Evolutionary conservation across 2,797 vertebrate genomes (phyloP), one percentile per base, ranked within the genome.

Genomic region (Acanthopagrus latus): DNA sequence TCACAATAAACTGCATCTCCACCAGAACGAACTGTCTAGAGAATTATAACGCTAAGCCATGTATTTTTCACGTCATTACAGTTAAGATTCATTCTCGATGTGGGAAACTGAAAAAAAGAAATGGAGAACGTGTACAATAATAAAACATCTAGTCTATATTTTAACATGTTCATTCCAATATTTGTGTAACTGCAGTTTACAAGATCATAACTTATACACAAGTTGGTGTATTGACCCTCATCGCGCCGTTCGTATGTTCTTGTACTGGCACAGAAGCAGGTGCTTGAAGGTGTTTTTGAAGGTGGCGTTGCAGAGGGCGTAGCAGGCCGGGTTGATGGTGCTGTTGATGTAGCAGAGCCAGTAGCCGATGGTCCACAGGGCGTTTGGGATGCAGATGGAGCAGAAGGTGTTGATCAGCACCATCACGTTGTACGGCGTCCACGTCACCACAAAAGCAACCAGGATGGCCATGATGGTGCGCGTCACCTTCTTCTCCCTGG

Each of bases 321-420:
- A 99, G 94, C 98, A 99, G 89, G 97, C 97, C 0, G 98, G 98
- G 93, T 99, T 99, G 89, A 99, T 95, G 82, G 97, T 99, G 93
- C 98, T 99, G 95, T 99, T 99, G 91, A 99, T 97, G 0, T 99
- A 99, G 94, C 98, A 99, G 75, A 99, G 96, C 98, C 98, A 99
- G 93, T 99, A 99, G 83, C 98, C 97, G 0, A 99, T 96, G 83
- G 89, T 97, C 98, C 98, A 99, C 59, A 98, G 95, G 0, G 96
- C 95, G n/a, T 94, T 96, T 0, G 98, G 98, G 50, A 99, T 95
- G 3, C 97, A 99, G 74, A 73, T 74, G 43, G 94, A 90, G 23
- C 98, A 99, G 93, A 99, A 99, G 55, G 97, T 98, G 91, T 97
- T 97, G 85, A 99, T 97, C 82, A 99, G 95, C 77, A 99, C 98